phyloP scores from a whole-genome alignment of 2,888 invertebrate species.

The Perdita meconis region DNA sequence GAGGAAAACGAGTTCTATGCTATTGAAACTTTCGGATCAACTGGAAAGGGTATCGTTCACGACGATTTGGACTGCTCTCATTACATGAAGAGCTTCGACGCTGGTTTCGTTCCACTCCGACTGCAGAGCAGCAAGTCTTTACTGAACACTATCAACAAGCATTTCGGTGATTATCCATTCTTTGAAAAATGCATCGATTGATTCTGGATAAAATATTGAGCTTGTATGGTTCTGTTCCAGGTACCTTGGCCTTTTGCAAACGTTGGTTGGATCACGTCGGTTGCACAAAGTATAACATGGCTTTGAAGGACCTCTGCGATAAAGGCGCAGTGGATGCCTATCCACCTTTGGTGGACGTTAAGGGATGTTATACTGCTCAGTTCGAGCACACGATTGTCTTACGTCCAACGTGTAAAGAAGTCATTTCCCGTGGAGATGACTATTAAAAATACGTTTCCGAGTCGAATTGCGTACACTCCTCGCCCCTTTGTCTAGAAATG shows the following conservation, averaged over 20 bases:
- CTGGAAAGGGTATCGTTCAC: conserved; percentile 96
- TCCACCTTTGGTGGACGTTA: conserved; percentile 98
- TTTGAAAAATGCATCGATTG: neutral
- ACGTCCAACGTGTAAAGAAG: conserved; percentile 99
- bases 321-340: conserved; percentile 99
- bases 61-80: conserved; percentile 99
- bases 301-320: conserved; percentile 98
- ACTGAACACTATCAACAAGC: conserved; percentile 96
- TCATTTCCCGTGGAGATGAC: conserved; percentile 98
- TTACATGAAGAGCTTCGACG: conserved; percentile 99
- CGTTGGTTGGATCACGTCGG: conserved; percentile 99
- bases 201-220: neutral
- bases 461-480: conserved; percentile 28
- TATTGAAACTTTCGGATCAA: conserved; percentile 99
- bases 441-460: conserved; percentile 87
- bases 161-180: conserved; percentile 89
- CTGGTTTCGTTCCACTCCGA: conserved; percentile 95
- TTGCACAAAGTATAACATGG: conserved; percentile 99
- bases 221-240: conserved; percentile 63
- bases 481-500: conserved; percentile 35
- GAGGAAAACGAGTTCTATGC: conserved; percentile 99
- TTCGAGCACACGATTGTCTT: conserved; percentile 99
- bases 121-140: conserved; percentile 96
- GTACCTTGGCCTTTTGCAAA: conserved; percentile 98
- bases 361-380: conserved; percentile 99